Conservation (phyloP, 1,140 invertebrate species). For the Hestina assimilis region DNA sequence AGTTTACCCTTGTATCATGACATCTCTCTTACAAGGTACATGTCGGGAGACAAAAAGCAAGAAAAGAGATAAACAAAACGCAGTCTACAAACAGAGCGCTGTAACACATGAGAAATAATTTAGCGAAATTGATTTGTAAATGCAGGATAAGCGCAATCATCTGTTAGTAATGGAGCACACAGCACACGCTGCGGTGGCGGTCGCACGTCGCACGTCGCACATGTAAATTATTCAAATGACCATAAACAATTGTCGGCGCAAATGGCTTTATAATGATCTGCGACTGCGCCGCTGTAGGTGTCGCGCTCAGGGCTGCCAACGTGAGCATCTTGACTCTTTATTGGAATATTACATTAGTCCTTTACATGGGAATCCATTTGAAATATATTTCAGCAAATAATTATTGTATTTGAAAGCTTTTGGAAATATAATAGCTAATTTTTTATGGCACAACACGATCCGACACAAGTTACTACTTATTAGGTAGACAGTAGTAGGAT, state of each 20-base stretch:
- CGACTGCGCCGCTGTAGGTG: constrained; percentile 25
- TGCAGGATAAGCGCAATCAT: not conserved
- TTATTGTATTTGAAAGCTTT: no score
- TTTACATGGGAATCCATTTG: not conserved
- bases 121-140: constrained; percentile 13
- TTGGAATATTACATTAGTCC: not conserved
- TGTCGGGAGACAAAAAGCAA: no score
- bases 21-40: no score
- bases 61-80: not conserved
- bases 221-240: constrained; percentile 45
- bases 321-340: no score
- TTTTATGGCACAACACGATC: no score
- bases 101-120: not conserved
- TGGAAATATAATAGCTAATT: no score
- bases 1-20: no score
- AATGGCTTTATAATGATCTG: constrained; percentile 46
- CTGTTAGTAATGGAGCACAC: not conserved
- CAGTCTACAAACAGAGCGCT: not conserved
- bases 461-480: no score
- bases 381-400: not conserved
- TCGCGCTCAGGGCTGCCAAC: constrained; percentile 11
- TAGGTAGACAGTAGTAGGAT: no score
- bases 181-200: not conserved
- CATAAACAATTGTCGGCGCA: constrained; percentile 36
- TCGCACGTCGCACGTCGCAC: constrained; percentile 19